Percentiles rank a stretch among this genome's conserved stretches.
These are phyloP conservation scores for Harpagifer antarcticus DNA, from an alignment of 2,797 vertebrate genomes.

Conservation along the genomic window DNA sequence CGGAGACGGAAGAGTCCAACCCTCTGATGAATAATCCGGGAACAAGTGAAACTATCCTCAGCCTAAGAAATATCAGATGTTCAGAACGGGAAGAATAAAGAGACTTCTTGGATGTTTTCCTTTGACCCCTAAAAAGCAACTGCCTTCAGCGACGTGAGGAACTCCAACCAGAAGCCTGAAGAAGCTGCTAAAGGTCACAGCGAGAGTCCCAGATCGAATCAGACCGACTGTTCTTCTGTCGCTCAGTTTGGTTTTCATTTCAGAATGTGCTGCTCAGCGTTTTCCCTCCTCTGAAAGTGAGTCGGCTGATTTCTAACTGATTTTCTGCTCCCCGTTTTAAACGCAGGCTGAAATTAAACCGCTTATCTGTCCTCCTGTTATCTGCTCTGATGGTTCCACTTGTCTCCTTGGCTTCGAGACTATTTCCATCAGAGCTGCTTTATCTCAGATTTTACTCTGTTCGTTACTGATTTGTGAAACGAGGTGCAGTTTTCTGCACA, in stretches of 20 bases:
- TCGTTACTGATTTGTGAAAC: slow-evolving; percentile 34
- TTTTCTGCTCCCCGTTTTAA: slow-evolving; percentile 20
- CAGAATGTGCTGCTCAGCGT: background rate
- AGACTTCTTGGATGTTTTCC: background rate
- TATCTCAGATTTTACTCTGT: slow-evolving; percentile 37
- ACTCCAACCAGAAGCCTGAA: background rate
- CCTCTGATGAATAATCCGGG: background rate
- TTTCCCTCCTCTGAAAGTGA: slow-evolving; percentile 19
- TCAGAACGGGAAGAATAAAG: background rate
- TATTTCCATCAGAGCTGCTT: slow-evolving; percentile 35
- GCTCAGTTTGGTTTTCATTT: background rate
- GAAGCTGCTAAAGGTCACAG: too few species aligned
- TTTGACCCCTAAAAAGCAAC: too few species aligned
- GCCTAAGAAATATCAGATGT: background rate
- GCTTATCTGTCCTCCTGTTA: slow-evolving; percentile 45
- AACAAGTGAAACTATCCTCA: background rate
- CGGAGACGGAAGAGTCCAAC: too few species aligned
- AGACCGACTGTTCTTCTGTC: background rate
- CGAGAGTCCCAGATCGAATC: too few species aligned
- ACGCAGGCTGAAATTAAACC: slow-evolving; percentile 32
- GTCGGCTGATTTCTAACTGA: slow-evolving; percentile 14
- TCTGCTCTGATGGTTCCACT: slow-evolving; percentile 40
- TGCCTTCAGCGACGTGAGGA: background rate
- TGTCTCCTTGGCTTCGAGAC: slow-evolving; percentile 38
- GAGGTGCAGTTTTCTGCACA: slow-evolving; percentile 23